Conservation (phyloP, 2,888 invertebrate species). For the Erannis defoliaria region DNA sequence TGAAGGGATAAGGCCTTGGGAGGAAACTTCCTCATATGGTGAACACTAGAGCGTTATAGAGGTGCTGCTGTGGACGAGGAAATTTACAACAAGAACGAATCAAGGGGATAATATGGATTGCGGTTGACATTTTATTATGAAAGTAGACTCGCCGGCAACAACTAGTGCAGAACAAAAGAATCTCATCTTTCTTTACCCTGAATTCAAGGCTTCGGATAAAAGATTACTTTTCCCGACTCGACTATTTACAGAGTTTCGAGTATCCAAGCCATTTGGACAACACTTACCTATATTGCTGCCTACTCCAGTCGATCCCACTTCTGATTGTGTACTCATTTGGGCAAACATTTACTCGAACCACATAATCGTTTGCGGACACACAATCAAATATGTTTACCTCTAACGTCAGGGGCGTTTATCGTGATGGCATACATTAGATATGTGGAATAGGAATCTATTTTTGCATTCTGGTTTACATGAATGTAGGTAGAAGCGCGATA, state of each 20-base stretch:
- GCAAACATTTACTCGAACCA: constrained; percentile 18
- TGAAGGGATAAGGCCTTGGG: too few relatives aligned
- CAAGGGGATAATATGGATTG: too few relatives aligned
- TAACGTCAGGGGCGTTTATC: not conserved
- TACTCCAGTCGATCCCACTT: constrained; percentile 14
- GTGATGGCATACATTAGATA: not conserved
- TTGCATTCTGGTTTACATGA: too few relatives aligned
- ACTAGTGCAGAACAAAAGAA: too few relatives aligned
- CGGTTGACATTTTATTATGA: too few relatives aligned
- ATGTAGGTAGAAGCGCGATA: too few relatives aligned
- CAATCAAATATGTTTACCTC: constrained; percentile 22
- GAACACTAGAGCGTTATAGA: too few relatives aligned
- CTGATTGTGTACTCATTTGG: constrained; percentile 12
- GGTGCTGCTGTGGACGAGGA: too few relatives aligned
- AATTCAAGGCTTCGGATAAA: constrained; percentile 7
- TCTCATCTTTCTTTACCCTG: not conserved
- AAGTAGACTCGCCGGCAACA: too few relatives aligned
- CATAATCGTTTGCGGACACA: constrained; percentile 19
- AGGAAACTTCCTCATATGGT: too few relatives aligned
- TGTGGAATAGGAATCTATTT: not conserved
- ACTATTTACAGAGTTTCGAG: constrained; percentile 13
- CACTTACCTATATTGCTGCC: constrained; percentile 14
- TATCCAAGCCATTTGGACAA: constrained; percentile 13
- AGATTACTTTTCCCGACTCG: constrained; percentile 2
- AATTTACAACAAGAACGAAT: too few relatives aligned